Percentiles rank a stretch among this genome's conserved stretches.
These are phyloP conservation scores for Clarias macrocephalus DNA, from an alignment of 2,113 vertebrate genomes.

Conservation along the genomic window DNA sequence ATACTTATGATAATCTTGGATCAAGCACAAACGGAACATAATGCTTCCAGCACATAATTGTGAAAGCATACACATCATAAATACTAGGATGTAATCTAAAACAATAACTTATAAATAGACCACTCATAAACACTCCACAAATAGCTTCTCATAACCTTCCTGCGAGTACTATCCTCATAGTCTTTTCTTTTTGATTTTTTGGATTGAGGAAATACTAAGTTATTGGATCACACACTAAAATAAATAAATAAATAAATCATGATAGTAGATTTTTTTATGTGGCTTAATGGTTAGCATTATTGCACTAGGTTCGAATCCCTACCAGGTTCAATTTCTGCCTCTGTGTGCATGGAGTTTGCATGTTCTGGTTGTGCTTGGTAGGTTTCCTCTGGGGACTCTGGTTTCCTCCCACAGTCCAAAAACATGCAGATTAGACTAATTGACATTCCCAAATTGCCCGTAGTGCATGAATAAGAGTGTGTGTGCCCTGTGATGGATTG, in stretches of 20 bases:
- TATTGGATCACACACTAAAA: not conserved
- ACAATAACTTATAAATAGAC: not conserved
- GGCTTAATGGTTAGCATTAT: too few relatives aligned
- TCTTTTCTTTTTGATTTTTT: not conserved
- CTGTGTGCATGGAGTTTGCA: too few relatives aligned
- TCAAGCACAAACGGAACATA: not conserved
- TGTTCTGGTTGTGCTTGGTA: too few relatives aligned
- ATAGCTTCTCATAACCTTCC: not conserved
- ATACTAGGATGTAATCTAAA: not conserved
- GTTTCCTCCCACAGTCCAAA: too few relatives aligned
- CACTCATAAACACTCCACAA: not conserved
- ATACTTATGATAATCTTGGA: not conserved
- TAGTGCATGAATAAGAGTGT: too few relatives aligned
- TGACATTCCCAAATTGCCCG: too few relatives aligned
- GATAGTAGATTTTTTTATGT: not conserved
- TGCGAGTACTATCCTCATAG: not conserved
- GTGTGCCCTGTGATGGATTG: too few relatives aligned
- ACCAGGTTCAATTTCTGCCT: too few relatives aligned
- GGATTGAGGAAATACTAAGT: not conserved
- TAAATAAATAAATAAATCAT: not conserved
- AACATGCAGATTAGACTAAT: too few relatives aligned
- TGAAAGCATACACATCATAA: not conserved
- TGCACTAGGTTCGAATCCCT: too few relatives aligned
- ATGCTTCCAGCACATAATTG: not conserved
- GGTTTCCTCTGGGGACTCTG: too few relatives aligned